Percentiles rank a stretch among this genome's conserved stretches.
Evolutionary conservation across 1,140 invertebrate genomes (phyloP).

Genomic region (Drosophila truncata): DNA sequence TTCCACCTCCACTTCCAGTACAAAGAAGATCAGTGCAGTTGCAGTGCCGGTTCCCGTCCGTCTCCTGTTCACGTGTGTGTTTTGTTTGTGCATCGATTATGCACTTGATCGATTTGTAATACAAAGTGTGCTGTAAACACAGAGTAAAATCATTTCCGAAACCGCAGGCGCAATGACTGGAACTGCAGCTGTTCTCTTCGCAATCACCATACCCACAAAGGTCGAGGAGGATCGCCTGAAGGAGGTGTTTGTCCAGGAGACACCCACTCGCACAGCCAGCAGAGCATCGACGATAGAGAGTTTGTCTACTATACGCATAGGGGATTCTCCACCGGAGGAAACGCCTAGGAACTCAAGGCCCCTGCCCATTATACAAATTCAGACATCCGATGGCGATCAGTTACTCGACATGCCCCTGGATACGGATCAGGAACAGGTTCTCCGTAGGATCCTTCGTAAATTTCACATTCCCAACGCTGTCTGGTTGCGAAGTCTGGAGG

Average conservation of each 20-base stretch:
- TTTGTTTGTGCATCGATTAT: slow-evolving; percentile 24
- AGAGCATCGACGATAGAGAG: slow-evolving; percentile 21
- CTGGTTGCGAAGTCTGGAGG: slow-evolving; percentile 72
- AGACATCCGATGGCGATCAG: slow-evolving; percentile 29
- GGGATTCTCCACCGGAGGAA: background rate
- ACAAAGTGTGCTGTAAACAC: slow-evolving; percentile 13
- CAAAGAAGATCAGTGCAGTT: slow-evolving; percentile 63
- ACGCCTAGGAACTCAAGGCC: background rate
- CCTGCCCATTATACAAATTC: slow-evolving; percentile 23
- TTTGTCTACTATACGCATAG: slow-evolving; percentile 19
- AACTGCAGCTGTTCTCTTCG: slow-evolving; percentile 80
- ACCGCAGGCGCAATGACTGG: slow-evolving; percentile 46
- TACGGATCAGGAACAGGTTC: slow-evolving; percentile 73
- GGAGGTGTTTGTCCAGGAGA: slow-evolving; percentile 27
- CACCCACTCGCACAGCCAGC: background rate
- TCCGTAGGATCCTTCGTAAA: slow-evolving; percentile 77
- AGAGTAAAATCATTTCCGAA: background rate
- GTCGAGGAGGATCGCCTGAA: slow-evolving; percentile 70
- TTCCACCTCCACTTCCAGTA: slow-evolving; percentile 46
- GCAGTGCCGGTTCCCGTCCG: slow-evolving; percentile 20
- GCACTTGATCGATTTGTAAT: slow-evolving; percentile 21
- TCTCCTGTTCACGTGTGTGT: slow-evolving; percentile 24
- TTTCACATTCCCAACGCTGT: slow-evolving; percentile 74
- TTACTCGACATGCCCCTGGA: slow-evolving; percentile 58
- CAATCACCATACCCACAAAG: slow-evolving; percentile 84